Conservation (phyloP, 2,888 invertebrate species). For the Rhyacophila evoluta region DNA sequence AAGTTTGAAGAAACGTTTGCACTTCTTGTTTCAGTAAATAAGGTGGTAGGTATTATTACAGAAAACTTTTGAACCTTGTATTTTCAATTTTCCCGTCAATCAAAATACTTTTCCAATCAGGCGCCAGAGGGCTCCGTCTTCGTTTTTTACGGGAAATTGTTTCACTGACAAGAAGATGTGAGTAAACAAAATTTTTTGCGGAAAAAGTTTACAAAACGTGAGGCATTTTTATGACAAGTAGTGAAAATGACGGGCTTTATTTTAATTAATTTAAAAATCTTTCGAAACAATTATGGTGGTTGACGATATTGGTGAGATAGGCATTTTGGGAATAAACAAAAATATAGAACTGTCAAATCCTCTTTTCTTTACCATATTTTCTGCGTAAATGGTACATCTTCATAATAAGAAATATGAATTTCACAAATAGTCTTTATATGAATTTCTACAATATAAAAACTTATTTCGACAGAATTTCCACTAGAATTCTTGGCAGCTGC, state of each 20-base stretch:
- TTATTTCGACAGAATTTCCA: no score
- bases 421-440: no score
- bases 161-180: background rate
- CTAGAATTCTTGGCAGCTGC: no score
- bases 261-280: constrained; percentile 4
- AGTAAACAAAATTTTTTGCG: background rate
- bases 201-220: background rate
- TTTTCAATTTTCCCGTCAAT: background rate
- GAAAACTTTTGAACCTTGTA: background rate
- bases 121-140: background rate
- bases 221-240: background rate
- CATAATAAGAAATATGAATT: no score
- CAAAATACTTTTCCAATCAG: constrained; percentile 24
- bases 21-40: background rate
- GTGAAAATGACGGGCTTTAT: background rate
- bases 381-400: no score
- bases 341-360: no score
- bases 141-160: background rate
- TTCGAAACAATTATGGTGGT: background rate
- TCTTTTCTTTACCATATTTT: no score
- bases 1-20: no score
- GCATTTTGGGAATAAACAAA: no score
- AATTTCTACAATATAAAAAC: no score
- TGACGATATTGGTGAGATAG: no score
- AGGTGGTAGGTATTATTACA: background rate